phyloP scores from a whole-genome alignment of 2,797 vertebrate genomes.

The Bovichtus diacanthus region DNA sequence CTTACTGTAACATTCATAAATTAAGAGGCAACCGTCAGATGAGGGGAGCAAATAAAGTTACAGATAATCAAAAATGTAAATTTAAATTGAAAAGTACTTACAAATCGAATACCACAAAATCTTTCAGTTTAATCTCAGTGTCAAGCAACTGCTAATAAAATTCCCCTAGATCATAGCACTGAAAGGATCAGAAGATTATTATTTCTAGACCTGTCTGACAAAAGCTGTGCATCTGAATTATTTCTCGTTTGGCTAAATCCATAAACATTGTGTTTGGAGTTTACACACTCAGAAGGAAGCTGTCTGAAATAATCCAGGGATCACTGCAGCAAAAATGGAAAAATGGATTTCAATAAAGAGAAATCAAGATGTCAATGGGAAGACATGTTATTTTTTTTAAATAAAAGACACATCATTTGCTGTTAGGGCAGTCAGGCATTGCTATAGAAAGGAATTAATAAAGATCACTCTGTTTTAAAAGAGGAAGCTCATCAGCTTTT shows the following conservation, averaged over 20 bases:
- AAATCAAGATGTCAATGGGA: slow-evolving; percentile 39
- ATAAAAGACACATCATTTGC: slow-evolving; percentile 28
- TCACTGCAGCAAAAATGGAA: slow-evolving; percentile 14
- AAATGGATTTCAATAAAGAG: slow-evolving; percentile 2
- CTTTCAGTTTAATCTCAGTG: slow-evolving; percentile 10
- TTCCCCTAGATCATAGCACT: not conserved
- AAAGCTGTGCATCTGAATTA: slow-evolving; percentile 11
- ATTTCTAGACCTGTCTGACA: not conserved
- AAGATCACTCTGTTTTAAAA: slow-evolving; percentile 29
- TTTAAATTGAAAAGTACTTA: not conserved
- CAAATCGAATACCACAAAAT: not conserved
- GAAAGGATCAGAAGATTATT: not conserved
- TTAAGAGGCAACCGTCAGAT: slow-evolving; percentile 7
- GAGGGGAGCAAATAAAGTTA: not conserved
- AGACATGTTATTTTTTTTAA: slow-evolving; percentile 9
- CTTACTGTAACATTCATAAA: slow-evolving; percentile 10
- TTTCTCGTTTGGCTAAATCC: slow-evolving; percentile 14
- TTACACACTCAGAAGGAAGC: slow-evolving; percentile 9
- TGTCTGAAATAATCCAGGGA: slow-evolving; percentile 3
- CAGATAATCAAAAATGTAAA: not conserved
- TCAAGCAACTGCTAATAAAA: not conserved
- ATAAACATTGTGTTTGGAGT: not conserved
- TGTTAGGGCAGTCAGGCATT: slow-evolving; percentile 17
- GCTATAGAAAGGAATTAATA: slow-evolving; percentile 35
- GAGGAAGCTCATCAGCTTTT: slow-evolving; percentile 43